Evolutionary conservation across 2,888 invertebrate genomes (phyloP), one percentile per base, ranked within the genome.

Genomic region (Acanthoscelides obtectus): DNA sequence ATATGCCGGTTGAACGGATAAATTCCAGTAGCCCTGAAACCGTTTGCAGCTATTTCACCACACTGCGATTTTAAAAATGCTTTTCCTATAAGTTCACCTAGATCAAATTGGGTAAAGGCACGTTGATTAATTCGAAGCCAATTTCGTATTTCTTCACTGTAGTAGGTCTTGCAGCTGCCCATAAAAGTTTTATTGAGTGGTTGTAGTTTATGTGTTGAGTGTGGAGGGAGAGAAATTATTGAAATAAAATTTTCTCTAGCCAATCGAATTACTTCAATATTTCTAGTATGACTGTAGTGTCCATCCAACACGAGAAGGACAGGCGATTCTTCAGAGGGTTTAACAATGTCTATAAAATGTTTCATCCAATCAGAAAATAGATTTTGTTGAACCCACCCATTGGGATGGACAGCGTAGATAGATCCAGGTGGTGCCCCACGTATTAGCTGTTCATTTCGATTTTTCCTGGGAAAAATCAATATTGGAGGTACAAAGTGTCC

Each of bases 251-350:
- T 71, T 20, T 71, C 21, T 69, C 65, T 64, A 20, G 63, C 71
- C 3, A 64, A 65, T 20, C n/a, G 17, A 20, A 72, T 67, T 17
- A 71, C 67, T 20, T 70, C 72, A 19, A 72, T n/a, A 64, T 71
- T 72, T 22, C 69, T 45, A n/a, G 71, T 71, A 64, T 72, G 71
- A 20, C 67, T 69, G 22, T 69, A 64, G 27, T 69, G 69, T 19
- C 72, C 72, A 67, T 71, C 71, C 22, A 72, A 20, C 20, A 73
- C 25, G 6, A 73, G 45, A 2, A 73, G 27, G 3, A 73, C 66
- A 64, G 71, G 73, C 20, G 70, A 25, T 22, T 25, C 63, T 70
- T 64, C 68, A 27, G 69, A 22, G 65, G 71, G 71, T 19, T 25
- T 45, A 45, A 72, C 67, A 25, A 65, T 25, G 64, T 63, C 67